Percentiles rank a stretch among this genome's conserved stretches.
Evolutionary conservation across 2,888 invertebrate genomes (phyloP).

Genomic region (Cephalotes varians): DNA sequence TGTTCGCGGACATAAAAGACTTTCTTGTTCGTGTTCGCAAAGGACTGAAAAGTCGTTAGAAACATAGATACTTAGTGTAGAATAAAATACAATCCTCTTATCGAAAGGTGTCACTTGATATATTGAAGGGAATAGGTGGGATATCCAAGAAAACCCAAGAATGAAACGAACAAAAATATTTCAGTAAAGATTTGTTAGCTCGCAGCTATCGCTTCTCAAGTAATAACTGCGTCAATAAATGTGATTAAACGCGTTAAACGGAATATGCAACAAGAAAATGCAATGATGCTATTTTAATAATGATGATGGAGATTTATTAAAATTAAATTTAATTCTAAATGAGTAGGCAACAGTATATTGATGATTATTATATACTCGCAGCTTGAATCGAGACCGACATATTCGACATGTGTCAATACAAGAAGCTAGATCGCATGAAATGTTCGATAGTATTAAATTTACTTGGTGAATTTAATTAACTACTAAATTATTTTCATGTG

Average conservation of each 20-base stretch:
- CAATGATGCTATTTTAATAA: slow-evolving; percentile 27
- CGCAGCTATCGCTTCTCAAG: background rate
- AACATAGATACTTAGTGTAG: background rate
- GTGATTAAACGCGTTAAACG: background rate
- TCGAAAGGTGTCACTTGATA: background rate
- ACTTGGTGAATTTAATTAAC: slow-evolving; percentile 42
- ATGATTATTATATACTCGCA: slow-evolving; percentile 17
- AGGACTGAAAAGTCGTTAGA: background rate
- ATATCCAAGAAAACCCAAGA: background rate
- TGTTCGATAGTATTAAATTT: slow-evolving; percentile 29
- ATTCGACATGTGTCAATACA: slow-evolving; percentile 25
- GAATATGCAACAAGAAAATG: slow-evolving; percentile 4
- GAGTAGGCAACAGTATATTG: background rate
- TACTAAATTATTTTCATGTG: slow-evolving; percentile 41
- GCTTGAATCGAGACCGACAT: background rate
- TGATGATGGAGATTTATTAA: slow-evolving; percentile 4
- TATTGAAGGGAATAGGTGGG: background rate
- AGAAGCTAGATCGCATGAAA: slow-evolving; percentile 7
- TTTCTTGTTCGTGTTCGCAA: background rate
- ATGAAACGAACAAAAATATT: background rate
- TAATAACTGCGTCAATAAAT: background rate
- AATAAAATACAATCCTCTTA: background rate
- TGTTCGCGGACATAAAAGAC: background rate
- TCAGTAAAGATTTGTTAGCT: background rate
- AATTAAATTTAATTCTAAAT: slow-evolving; percentile 13